These are phyloP conservation scores for Nephrotoma flavescens DNA, from an alignment of 2,888 invertebrate genomes.

Conservation along the genomic window DNA sequence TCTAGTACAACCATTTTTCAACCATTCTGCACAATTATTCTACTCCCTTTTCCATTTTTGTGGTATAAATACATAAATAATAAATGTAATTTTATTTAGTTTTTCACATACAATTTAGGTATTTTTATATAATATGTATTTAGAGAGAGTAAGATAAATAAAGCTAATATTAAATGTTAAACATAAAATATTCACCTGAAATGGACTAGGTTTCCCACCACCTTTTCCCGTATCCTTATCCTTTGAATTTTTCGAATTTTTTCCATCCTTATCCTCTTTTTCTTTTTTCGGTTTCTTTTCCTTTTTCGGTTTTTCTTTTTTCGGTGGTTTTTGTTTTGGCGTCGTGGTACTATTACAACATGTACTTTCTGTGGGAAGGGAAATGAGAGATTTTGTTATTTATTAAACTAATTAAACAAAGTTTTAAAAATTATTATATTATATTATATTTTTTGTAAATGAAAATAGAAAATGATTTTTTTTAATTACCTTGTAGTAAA, in stretches of 20 bases:
- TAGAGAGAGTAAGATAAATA: background rate
- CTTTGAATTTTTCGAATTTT: slow-evolving; percentile 37
- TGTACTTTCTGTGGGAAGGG: slow-evolving; percentile 47
- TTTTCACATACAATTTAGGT: background rate
- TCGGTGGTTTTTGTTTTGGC: slow-evolving; percentile 49
- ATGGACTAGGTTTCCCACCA: slow-evolving; percentile 49
- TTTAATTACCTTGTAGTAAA: slow-evolving; percentile 59
- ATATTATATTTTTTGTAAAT: background rate
- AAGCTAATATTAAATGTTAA: background rate
- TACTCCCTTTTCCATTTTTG: background rate
- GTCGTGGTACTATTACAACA: slow-evolving; percentile 59
- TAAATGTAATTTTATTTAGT: background rate
- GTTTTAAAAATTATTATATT: background rate
- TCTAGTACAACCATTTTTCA: background rate
- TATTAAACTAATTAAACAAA: background rate
- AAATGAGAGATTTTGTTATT: background rate
- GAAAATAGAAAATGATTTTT: background rate
- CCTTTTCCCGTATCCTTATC: slow-evolving; percentile 43
- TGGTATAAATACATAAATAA: background rate
- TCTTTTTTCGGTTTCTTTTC: slow-evolving; percentile 51
- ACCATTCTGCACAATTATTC: background rate
- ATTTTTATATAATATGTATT: background rate
- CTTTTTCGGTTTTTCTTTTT: slow-evolving; percentile 51
- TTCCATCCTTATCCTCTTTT: slow-evolving; percentile 37
- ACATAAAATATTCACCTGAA: slow-evolving; percentile 37